Conservation (phyloP, 2,888 invertebrate species). For the Archips crataeganus region DNA sequence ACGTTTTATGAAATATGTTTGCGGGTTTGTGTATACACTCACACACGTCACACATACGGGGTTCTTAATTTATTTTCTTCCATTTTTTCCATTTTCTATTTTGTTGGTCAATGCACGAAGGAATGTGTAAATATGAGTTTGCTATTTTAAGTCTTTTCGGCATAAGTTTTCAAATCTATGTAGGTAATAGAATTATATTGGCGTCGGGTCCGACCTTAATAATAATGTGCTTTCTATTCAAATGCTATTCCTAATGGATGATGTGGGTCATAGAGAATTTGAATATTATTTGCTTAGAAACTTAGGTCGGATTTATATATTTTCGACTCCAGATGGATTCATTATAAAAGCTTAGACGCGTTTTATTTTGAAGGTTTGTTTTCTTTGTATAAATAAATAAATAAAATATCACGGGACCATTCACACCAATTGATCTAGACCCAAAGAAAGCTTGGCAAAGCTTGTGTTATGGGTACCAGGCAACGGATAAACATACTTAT, state of each 20-base stretch:
- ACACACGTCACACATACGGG: no score
- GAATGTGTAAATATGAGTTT: background rate
- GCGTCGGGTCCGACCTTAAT: conserved; percentile 1
- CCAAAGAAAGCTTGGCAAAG: no score
- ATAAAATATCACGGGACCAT: no score
- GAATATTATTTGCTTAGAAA: conserved; percentile 17
- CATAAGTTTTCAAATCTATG: background rate
- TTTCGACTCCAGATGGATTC: background rate
- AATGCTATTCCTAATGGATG: conserved; percentile 15
- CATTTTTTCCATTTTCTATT: no score
- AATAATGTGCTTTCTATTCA: conserved; percentile 12
- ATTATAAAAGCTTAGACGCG: background rate
- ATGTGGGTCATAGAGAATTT: conserved; percentile 13
- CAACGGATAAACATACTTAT: no score
- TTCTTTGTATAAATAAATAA: no score
- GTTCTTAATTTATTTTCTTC: no score
- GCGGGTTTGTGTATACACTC: no score
- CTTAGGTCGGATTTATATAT: background rate
- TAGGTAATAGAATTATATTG: background rate
- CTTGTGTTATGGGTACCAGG: no score
- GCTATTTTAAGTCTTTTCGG: no score
- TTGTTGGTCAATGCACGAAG: background rate
- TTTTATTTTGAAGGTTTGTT: background rate
- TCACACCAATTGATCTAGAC: no score
- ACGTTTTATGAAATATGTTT: no score